Evolutionary conservation across 2,888 invertebrate genomes (phyloP), one percentile per base, ranked within the genome.

Genomic region (Phalera bucephala): DNA sequence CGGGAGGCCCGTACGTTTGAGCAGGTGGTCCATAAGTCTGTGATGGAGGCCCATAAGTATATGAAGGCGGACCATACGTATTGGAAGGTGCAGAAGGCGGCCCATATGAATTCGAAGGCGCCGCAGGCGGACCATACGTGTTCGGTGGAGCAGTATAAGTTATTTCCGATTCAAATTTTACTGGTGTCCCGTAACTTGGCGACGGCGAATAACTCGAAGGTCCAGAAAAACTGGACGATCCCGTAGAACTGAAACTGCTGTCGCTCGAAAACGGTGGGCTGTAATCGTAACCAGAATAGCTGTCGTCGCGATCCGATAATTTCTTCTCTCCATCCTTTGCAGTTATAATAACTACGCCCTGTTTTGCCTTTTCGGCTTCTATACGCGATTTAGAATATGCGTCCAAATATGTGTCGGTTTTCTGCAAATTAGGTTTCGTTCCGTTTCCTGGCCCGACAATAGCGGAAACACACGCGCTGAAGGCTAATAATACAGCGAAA

Each of bases 341-440:
- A 15, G 83, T 91, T 64, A 82, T 71, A 61, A 84, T 90, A 45
- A 81, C 72, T 31, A 80, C 89, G 45, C 77, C 83, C 67, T 83
- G 80, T 49, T 81, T 84, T 36, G 83, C 80, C 61, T 79, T 86
- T 67, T 77, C 91, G 52, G 78, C 91, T 75, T 72, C 88, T 63
- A 71, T 85, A 67, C 62, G 72, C 11, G 93, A 92, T 54, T 92
- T 91, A 3, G 91, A 91, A 54, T 93, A 91, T 1, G 94, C 94
- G 25, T 93, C 92, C 51, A 94, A 72, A 58, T 94, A 94, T 1
- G 93, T 92, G 68, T 94, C 93, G 1, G 80, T 80, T 66, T 85
- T 86, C 32, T 75, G 64, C 15, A 44, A 29, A 32, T 61, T 51
- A 12, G 59, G 41, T 59, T 82, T 84, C 1, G 83, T 87, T 37